Evolutionary conservation across 2,888 invertebrate genomes (phyloP).

Genomic region (Boloria euphrosyne): DNA sequence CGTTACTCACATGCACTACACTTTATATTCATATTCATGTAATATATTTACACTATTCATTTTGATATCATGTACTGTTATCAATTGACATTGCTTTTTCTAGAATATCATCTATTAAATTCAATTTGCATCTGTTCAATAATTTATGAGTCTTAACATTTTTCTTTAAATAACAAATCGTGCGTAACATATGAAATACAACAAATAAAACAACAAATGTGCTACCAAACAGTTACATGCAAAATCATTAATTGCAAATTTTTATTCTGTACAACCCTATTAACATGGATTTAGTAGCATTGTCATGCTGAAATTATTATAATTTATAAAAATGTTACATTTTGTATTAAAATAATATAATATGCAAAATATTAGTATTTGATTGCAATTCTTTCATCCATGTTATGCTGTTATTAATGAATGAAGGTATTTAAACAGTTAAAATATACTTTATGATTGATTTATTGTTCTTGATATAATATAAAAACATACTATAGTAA

Average conservation of each 20-base stretch:
- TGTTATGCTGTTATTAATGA: constrained; percentile 29
- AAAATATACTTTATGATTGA: constrained; percentile 20
- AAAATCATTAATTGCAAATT: constrained; percentile 19
- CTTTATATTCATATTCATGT: neutral
- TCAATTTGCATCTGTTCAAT: neutral
- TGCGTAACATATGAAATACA: constrained; percentile 13
- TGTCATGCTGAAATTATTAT: constrained; percentile 29
- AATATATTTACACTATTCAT: neutral
- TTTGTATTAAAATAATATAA: neutral
- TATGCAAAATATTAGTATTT: constrained; percentile 23
- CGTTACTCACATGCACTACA: constrained; percentile 18
- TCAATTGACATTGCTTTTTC: neutral
- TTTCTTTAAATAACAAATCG: constrained; percentile 6
- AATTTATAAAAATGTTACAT: constrained; percentile 11
- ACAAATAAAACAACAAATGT: constrained; percentile 29
- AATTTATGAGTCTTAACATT: neutral
- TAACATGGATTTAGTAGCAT: constrained; percentile 12
- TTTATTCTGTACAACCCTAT: constrained; percentile 22
- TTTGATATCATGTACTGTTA: neutral
- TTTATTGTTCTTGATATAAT: constrained; percentile 7
- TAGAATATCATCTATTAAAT: neutral
- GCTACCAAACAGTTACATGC: constrained; percentile 33
- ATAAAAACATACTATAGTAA: neutral
- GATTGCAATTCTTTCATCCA: constrained; percentile 2
- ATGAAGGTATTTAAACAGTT: constrained; percentile 22